These are phyloP conservation scores for Limonius californicus DNA, from an alignment of 1,140 invertebrate genomes.

Conservation along the genomic window DNA sequence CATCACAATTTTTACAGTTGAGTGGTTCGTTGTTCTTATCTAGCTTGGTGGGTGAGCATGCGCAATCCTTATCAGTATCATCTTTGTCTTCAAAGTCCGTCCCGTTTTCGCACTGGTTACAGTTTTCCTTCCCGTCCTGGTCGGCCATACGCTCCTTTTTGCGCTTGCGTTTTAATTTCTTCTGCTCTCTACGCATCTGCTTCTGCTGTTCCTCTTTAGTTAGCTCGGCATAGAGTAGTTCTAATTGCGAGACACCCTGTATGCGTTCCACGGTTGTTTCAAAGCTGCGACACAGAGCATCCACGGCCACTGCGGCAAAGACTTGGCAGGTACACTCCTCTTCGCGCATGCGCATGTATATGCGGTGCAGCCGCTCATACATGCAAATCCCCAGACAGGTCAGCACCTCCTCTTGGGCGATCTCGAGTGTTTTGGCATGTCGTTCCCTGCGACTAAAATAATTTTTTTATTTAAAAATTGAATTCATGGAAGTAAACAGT, in stretches of 20 bases:
- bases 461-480: not conserved
- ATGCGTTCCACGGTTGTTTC: slow-evolving; percentile 85
- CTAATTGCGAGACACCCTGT: slow-evolving; percentile 81
- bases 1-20: slow-evolving; percentile 30
- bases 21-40: slow-evolving; percentile 21
- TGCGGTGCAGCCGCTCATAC: slow-evolving; percentile 80
- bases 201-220: slow-evolving; percentile 78
- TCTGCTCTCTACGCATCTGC: slow-evolving; percentile 79
- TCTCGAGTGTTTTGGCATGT: slow-evolving; percentile 91
- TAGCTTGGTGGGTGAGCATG: slow-evolving; percentile 28
- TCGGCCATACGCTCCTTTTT: slow-evolving; percentile 58
- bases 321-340: slow-evolving; percentile 90
- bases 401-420: slow-evolving; percentile 92
- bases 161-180: slow-evolving; percentile 79
- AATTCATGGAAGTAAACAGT: too few relatives aligned
- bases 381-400: slow-evolving; percentile 90
- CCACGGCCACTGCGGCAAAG: slow-evolving; percentile 81
- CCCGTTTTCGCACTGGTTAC: slow-evolving; percentile 35
- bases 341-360: slow-evolving; percentile 79
- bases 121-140: slow-evolving; percentile 34
- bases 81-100: slow-evolving; percentile 35
- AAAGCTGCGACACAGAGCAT: slow-evolving; percentile 83
- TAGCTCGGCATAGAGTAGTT: slow-evolving; percentile 76
- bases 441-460: slow-evolving; percentile 65
- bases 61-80: slow-evolving; percentile 29